Evolutionary conservation across 2,797 vertebrate genomes (phyloP).

Genomic region (Tragopan temminckii): DNA sequence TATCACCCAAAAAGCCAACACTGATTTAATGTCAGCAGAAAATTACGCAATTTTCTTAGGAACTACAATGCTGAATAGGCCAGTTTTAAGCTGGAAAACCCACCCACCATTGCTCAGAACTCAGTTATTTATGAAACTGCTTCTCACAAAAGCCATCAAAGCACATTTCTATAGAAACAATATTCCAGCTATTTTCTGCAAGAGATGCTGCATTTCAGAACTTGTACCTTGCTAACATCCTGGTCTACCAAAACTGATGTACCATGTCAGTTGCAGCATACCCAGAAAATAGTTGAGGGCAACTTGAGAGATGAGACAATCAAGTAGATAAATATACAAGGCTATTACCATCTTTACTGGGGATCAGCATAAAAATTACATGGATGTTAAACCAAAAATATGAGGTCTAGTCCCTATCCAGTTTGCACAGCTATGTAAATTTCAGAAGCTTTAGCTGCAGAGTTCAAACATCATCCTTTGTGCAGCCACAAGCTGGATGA

Average conservation of each 20-base stretch:
- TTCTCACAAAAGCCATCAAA: not conserved
- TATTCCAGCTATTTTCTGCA: conserved; percentile 1
- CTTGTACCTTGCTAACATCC: not conserved
- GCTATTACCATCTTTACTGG: not conserved
- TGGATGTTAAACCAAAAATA: not conserved
- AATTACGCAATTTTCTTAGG: not conserved
- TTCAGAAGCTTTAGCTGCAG: not conserved
- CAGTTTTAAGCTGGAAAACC: not conserved
- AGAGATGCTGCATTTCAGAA: not conserved
- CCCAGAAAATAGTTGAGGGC: not conserved
- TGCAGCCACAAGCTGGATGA: not conserved
- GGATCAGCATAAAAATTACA: not conserved
- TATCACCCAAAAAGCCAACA: not conserved
- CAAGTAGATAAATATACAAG: not conserved
- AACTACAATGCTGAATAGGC: not conserved
- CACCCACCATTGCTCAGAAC: not conserved
- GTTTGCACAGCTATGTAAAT: not conserved
- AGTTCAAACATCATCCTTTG: not conserved
- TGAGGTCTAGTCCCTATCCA: not conserved
- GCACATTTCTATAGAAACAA: conserved; percentile 13
- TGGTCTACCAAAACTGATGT: not conserved
- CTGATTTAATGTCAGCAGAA: not conserved
- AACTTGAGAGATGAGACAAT: not conserved
- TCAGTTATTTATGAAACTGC: not conserved
- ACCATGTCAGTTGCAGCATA: not conserved